Evolutionary conservation across 2,113 vertebrate genomes (phyloP).

Genomic region (Psittacus erithacus): DNA sequence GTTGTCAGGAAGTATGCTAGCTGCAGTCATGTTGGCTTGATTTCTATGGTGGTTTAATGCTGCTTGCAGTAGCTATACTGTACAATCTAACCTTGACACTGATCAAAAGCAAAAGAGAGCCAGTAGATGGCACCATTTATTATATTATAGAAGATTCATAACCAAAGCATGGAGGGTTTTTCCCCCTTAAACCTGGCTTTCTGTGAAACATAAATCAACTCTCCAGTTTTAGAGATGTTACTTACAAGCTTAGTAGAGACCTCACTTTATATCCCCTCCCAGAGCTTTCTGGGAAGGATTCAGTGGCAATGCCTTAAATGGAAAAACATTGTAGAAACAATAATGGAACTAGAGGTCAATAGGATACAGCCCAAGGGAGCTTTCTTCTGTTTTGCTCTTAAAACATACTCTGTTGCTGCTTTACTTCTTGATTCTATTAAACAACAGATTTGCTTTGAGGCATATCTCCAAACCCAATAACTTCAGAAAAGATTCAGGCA

Average conservation of each 20-base stretch:
- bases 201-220: conserved; percentile 46
- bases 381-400: conserved; percentile 38
- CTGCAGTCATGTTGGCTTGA: neutral
- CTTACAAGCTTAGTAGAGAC: conserved; percentile 33
- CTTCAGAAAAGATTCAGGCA: neutral
- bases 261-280: conserved; percentile 43
- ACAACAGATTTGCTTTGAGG: conserved; percentile 30
- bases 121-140: conserved; percentile 80
- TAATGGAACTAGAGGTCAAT: conserved; percentile 54
- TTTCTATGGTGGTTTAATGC: neutral
- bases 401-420: neutral
- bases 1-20: neutral
- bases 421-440: conserved; percentile 1
- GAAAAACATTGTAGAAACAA: conserved; percentile 55
- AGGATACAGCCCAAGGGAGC: conserved; percentile 49
- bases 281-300: conserved; percentile 33
- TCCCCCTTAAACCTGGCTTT: conserved; percentile 23
- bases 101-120: neutral
- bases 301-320: conserved; percentile 57
- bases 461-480: neutral
- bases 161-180: neutral
- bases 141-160: conserved; percentile 48
- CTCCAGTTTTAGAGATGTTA: conserved; percentile 56
- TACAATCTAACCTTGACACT: neutral
- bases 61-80: neutral